A percentile compares a stretch with the other conserved stretches of the same genome.
Evolutionary conservation across 2,888 invertebrate species (phyloP).

Genomic region (Allophyes oxyacanthae): DNA sequence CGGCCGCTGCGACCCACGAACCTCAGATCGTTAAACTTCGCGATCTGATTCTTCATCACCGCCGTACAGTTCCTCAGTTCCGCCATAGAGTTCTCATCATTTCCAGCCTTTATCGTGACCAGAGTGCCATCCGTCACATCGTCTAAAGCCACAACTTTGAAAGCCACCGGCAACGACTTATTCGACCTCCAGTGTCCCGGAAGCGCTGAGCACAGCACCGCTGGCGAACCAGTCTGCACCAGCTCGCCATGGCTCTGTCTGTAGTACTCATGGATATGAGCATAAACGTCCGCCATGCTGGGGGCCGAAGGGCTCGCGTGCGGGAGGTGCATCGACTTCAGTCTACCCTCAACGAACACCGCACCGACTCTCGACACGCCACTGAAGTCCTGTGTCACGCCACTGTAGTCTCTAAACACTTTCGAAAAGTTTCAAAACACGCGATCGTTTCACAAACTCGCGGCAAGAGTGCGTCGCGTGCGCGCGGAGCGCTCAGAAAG

Average conservation of each 20-base stretch:
- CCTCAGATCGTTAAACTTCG: slow-evolving; percentile 99
- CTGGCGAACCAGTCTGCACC: slow-evolving; percentile 98
- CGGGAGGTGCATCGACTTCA: slow-evolving; percentile 92
- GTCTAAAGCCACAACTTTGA: slow-evolving; percentile 98
- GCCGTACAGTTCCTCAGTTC: slow-evolving; percentile 98
- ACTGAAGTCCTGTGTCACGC: slow-evolving; percentile 80
- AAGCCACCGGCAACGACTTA: slow-evolving; percentile 98
- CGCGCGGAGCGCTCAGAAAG: slow-evolving; percentile 81
- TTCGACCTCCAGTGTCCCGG: slow-evolving; percentile 99
- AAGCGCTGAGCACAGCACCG: slow-evolving; percentile 97
- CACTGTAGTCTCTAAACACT: slow-evolving; percentile 77
- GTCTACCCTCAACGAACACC: slow-evolving; percentile 75
- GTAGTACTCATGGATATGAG: slow-evolving; percentile 93
- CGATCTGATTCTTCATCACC: slow-evolving; percentile 99
- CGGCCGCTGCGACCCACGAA: slow-evolving; percentile 99
- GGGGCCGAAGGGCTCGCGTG: slow-evolving; percentile 88
- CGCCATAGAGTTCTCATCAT: slow-evolving; percentile 99
- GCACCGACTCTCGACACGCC: slow-evolving; percentile 78
- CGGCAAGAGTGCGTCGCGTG: slow-evolving; percentile 68
- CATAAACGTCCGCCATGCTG: slow-evolving; percentile 93
- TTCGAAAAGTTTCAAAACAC: slow-evolving; percentile 78
- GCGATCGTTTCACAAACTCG: slow-evolving; percentile 69
- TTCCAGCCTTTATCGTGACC: slow-evolving; percentile 98
- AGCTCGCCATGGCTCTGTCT: slow-evolving; percentile 97
- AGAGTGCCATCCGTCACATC: slow-evolving; percentile 98